Percentiles rank a stretch among this genome's conserved stretches.
phyloP scores from a whole-genome alignment of 1,140 invertebrate genomes.

The Pristionchus pacificus region DNA sequence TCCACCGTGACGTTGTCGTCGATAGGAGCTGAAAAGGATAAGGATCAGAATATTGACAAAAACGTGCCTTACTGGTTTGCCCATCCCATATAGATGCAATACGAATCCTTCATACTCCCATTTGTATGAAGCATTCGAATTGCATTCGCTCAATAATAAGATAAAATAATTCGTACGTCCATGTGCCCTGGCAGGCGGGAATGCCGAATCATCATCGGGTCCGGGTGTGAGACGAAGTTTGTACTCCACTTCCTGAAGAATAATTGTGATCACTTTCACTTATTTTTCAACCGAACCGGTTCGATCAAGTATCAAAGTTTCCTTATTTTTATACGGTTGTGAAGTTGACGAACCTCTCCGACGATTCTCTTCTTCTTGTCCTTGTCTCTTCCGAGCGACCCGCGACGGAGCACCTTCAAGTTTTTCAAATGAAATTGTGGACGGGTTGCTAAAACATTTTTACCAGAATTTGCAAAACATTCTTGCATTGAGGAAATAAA shows the following conservation, averaged over 20 bases:
- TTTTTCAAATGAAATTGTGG: too few relatives aligned
- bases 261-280: slow-evolving; percentile 15
- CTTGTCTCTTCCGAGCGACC: slow-evolving; percentile 2
- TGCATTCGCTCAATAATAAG: too few relatives aligned
- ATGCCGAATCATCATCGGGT: slow-evolving; percentile 39
- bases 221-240: slow-evolving; percentile 49
- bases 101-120: too few relatives aligned
- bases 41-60: not conserved
- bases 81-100: too few relatives aligned
- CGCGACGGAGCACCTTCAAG: not conserved
- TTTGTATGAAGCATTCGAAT: too few relatives aligned
- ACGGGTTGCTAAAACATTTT: too few relatives aligned
- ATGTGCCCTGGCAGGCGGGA: slow-evolving; percentile 24
- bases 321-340: too few relatives aligned
- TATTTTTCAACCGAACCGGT: too few relatives aligned
- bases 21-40: slow-evolving; percentile 38
- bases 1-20: slow-evolving; percentile 51
- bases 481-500: too few relatives aligned
- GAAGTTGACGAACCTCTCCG: not conserved
- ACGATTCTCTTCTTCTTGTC: slow-evolving; percentile 23
- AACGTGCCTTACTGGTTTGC: too few relatives aligned
- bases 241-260: slow-evolving; percentile 49
- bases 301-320: too few relatives aligned
- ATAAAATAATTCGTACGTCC: slow-evolving; percentile 37
- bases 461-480: too few relatives aligned